Base-by-base conservation (phyloP, 1,140 invertebrate species). In the Microplitis mediator region DNA sequence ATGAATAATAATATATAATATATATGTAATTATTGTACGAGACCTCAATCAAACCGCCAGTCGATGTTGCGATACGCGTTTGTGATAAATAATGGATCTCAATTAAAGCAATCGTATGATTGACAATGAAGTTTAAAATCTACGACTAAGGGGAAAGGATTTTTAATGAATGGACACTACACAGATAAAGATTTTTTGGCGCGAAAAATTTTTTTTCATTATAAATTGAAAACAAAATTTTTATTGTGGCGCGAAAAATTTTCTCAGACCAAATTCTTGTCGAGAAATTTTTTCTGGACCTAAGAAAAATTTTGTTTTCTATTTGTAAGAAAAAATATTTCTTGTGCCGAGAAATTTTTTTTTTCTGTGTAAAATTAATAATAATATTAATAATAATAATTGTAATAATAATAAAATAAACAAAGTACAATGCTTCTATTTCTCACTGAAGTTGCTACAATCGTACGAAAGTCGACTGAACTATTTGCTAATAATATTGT, bases 21-120 rank as follows among this genome's bases (percentile, higher is more conserved):
- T 32, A 23, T 23, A 23, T n/a, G n/a, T 23, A 23, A 50, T 63
- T n/a, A 35, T 63, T 16, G 11, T 31, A 16, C 34, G 34, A 63
- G 32, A 34, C 35, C 35, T 63, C 35, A 36, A 63, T 65, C 56
- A 35, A 50, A 14, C 23, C 70, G 51, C 51, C 62, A 64, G 54
- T 35, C 35, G n/a, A 36, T 36, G 56, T 62, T 54, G 66, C 50
- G 58, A 75, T 72, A 80, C 76, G 77, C 75, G 80, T 84, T 23
- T 84, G 82, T 84, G 82, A 84, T 85, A 83, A 82, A 45, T 81
- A 78, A 85, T 78, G 80, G 80, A 85, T 84, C 83, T 84, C 83
- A 45, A 23, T 23, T 23, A 83, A 83, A 82, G 78, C 81, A 84
- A 82, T 79, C 76, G 77, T 81, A 83, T 76, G 75, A 76, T 81